Percentiles rank a stretch among this genome's conserved stretches.
Evolutionary conservation across 2,888 invertebrate species (phyloP).

Genomic region (Drosophila pseudotakahashii): DNA sequence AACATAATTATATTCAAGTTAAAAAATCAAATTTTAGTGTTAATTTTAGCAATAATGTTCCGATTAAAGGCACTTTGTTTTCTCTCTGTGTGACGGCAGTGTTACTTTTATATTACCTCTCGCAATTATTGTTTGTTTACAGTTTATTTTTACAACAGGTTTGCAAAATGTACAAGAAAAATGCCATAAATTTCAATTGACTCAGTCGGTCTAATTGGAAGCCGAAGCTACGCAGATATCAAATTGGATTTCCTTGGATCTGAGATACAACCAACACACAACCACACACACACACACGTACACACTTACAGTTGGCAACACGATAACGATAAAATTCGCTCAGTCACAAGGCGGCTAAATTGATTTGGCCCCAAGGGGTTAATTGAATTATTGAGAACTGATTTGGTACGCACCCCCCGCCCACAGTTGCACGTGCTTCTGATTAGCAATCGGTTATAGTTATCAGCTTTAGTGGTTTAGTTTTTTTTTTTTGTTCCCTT

Average conservation of each 20-base stretch:
- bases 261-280: conserved; percentile 3
- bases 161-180: conserved; percentile 27
- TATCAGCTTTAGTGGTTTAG: conserved; percentile 12
- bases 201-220: conserved; percentile 55
- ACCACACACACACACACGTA: not conserved
- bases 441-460: conserved; percentile 46
- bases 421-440: conserved; percentile 49
- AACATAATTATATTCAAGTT: too few species aligned
- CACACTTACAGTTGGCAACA: not conserved
- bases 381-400: conserved; percentile 74
- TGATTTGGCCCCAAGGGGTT: conserved; percentile 79
- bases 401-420: conserved; percentile 47
- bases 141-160: conserved; percentile 69
- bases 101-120: conserved; percentile 24
- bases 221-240: conserved; percentile 3
- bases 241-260: conserved; percentile 24
- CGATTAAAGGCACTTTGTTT: not conserved
- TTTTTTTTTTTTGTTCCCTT: not conserved
- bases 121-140: conserved; percentile 38
- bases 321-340: conserved; percentile 2
- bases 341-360: conserved; percentile 54
- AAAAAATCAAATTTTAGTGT: too few species aligned
- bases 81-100: not conserved
- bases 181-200: conserved; percentile 37
- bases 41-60: too few species aligned